phyloP scores from a whole-genome alignment of 2,113 vertebrate species.

The Crotophaga sulcirostris region DNA sequence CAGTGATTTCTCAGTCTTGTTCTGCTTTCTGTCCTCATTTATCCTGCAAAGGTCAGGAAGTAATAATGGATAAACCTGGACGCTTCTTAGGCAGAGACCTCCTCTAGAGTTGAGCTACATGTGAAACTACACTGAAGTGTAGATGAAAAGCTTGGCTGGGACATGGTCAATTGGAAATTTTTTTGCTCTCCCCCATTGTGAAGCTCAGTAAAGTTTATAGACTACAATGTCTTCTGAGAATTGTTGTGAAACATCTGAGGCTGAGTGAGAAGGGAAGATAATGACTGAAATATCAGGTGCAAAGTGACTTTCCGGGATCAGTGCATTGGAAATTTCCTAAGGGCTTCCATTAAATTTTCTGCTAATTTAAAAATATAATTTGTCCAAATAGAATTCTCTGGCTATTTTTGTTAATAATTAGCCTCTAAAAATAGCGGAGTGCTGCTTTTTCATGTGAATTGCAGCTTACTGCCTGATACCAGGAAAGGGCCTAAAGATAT shows the following conservation, averaged over 20 bases:
- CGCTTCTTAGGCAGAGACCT: background rate
- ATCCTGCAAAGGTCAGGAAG: background rate
- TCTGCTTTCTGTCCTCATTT: background rate
- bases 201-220: background rate
- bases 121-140: background rate
- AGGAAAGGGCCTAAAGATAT: constrained; percentile 20
- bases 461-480: background rate
- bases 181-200: background rate
- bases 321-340: background rate
- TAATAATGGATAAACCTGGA: background rate
- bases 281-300: background rate
- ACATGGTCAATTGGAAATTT: background rate
- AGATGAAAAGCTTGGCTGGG: background rate
- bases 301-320: constrained; percentile 29
- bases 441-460: constrained; percentile 16
- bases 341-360: background rate
- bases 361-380: constrained; percentile 44
- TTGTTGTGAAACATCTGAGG: background rate
- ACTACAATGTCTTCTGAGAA: background rate
- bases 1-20: background rate
- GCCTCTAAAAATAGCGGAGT: constrained; percentile 29
- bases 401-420: constrained; percentile 53
- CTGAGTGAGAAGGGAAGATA: background rate
- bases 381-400: background rate
- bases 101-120: background rate